These are phyloP conservation scores for Cylloceria caligata DNA, from an alignment of 2,888 invertebrate species.

Conservation along the genomic window DNA sequence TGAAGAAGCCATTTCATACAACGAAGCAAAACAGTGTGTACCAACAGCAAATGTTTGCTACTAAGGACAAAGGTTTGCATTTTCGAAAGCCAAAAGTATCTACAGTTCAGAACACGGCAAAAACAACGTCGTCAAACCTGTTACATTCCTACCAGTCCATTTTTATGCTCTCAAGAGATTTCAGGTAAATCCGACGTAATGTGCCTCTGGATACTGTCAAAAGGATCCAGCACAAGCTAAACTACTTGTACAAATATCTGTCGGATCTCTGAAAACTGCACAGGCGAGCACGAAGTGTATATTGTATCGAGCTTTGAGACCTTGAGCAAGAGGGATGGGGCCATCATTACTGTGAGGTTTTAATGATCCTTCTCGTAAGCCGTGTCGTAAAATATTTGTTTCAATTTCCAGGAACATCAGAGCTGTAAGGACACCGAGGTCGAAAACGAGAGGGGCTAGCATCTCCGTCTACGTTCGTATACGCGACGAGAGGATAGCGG, in stretches of 20 bases:
- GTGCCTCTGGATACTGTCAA: neutral
- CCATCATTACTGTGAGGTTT: slow-evolving; percentile 70
- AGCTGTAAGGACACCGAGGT: slow-evolving; percentile 1
- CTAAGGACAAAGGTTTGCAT: neutral
- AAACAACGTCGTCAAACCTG: neutral
- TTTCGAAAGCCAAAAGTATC: neutral
- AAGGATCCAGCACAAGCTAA: neutral
- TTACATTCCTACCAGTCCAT: neutral
- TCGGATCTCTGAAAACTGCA: neutral
- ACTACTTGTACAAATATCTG: neutral
- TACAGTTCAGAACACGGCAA: neutral
- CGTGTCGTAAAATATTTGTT: slow-evolving; percentile 79
- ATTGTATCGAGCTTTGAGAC: slow-evolving; percentile 12
- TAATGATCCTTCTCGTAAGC: slow-evolving; percentile 78
- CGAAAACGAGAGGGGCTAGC: slow-evolving; percentile 20
- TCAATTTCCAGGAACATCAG: slow-evolving; percentile 73
- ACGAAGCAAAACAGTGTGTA: neutral
- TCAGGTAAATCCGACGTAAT: neutral
- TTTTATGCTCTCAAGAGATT: neutral
- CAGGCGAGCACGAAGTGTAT: slow-evolving; percentile 1
- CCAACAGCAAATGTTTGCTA: neutral
- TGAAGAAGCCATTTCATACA: neutral
- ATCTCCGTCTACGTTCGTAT: slow-evolving; percentile 20
- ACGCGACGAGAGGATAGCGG: slow-evolving; percentile 29
- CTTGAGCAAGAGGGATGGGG: slow-evolving; percentile 3